Conservation (phyloP, 2,888 invertebrate genomes). For the Zygogramma bicolorata region DNA sequence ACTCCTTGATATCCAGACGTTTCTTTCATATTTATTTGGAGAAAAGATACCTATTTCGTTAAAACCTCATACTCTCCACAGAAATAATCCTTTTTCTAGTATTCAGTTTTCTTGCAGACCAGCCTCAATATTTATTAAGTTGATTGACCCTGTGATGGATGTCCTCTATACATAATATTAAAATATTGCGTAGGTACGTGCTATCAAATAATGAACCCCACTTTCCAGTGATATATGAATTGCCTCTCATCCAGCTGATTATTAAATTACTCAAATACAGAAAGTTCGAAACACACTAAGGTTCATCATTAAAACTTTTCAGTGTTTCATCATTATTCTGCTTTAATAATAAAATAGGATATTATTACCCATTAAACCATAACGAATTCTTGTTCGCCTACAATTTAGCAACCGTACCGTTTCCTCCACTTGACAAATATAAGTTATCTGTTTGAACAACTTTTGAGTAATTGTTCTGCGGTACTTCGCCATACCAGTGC, state of each 20-base stretch:
- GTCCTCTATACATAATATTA: background rate
- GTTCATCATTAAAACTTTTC: slow-evolving; percentile 22
- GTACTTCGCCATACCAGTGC: background rate
- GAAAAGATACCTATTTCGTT: too few species aligned
- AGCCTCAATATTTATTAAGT: too few species aligned
- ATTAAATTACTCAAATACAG: background rate
- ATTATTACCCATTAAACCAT: slow-evolving; percentile 44
- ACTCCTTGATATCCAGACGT: too few species aligned
- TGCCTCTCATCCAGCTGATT: background rate
- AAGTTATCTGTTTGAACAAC: slow-evolving; percentile 17
- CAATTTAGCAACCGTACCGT: slow-evolving; percentile 41
- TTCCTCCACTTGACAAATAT: slow-evolving; percentile 42
- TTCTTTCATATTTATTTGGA: too few species aligned
- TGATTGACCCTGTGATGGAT: too few species aligned
- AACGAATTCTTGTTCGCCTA: slow-evolving; percentile 42
- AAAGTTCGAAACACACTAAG: background rate
- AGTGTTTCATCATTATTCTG: slow-evolving; percentile 8
- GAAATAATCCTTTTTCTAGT: too few species aligned
- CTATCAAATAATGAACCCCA: background rate
- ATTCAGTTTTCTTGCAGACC: too few species aligned
- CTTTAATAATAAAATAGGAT: slow-evolving; percentile 31
- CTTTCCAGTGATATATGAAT: background rate
- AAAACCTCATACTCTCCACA: too few species aligned
- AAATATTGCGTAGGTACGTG: background rate
- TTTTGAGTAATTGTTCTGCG: slow-evolving; percentile 10